Evolutionary conservation across 2,113 vertebrate genomes (phyloP), one percentile per base, ranked within the genome.

Genomic region (Cryptotis parvus): DNA sequence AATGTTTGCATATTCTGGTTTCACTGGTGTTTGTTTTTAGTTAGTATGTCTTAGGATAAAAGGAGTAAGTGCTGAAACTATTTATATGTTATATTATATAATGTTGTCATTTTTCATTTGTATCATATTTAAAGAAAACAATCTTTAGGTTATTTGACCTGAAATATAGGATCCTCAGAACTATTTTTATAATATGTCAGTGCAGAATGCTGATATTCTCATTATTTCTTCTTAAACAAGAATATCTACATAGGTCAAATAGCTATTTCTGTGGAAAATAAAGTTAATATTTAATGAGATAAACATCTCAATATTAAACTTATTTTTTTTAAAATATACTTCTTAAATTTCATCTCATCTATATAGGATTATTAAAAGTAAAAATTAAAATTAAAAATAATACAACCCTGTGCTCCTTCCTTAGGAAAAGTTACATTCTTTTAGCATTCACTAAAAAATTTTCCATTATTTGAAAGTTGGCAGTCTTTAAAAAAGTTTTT

Each of bases 401-500:
- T 12, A 49, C 10, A 49, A 49, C 0, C 6, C 33, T 91, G 18
- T 61, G 78, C 95, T 88, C 84, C 55, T 94, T 93, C 93, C 73
- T 63, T 61, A 70, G 77, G 6, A 27, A 35, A 89, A 45, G 35
- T 89, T 78, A 6, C 74, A 91, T 89, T 93, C 11, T 89, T 73
- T 93, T 12, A 73, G 35, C 22, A 78, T 18, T 84, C 80, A 45
- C 63, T 95, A 18, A 84, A 41, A n/a, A n/a, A 88, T 27, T 12
- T 31, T 77, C 39, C 49, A 43, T 83, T 83, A 87, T 89, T 94
- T 93, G n/a, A 37, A 43, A 93, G 69, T 77, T 20, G 33, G 70
- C 29, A 89, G 88, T 91, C 80, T 90, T 24, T 39, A 94, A 78
- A 92, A 94, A 91, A 16, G n/a, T n/a, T 35, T 91, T 86, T 92